Evolutionary conservation across 2,888 invertebrate species (phyloP).

Genomic region (Stictocephala bisonia): DNA sequence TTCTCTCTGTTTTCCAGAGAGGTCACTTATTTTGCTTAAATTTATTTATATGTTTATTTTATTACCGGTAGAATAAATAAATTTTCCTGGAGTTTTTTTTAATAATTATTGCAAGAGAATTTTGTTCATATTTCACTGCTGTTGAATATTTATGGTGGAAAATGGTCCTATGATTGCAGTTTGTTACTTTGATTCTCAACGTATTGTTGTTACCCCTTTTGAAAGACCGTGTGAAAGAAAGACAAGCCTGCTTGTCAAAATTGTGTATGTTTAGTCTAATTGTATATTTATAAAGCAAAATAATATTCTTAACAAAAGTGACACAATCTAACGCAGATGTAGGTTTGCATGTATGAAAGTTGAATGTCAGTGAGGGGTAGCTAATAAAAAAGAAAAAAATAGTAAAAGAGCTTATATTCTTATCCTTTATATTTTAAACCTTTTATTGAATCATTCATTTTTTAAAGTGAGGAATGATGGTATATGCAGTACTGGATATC

Average conservation of each 20-base stretch:
- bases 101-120: conserved; percentile 10
- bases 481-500: no score
- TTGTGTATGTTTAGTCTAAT: conserved; percentile 41
- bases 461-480: no score
- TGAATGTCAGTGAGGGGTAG: conserved; percentile 40
- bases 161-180: conserved; percentile 34
- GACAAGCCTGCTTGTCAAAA: conserved; percentile 36
- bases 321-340: conserved; percentile 46
- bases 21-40: conserved; percentile 15
- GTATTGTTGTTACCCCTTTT: conserved; percentile 43
- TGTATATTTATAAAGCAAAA: conserved; percentile 43
- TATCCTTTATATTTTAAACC: no score
- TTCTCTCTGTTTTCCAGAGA: neutral
- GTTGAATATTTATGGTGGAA: conserved; percentile 27
- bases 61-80: conserved; percentile 27
- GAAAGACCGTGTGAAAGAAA: conserved; percentile 13
- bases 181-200: conserved; percentile 40
- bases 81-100: conserved; percentile 15
- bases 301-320: conserved; percentile 45
- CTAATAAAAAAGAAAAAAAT: conserved; percentile 44
- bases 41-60: conserved; percentile 25
- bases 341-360: conserved; percentile 41
- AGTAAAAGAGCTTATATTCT: no score
- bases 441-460: no score
- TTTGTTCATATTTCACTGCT: neutral